A percentile compares a stretch with the other conserved stretches of the same genome.
Conservation (phyloP, 1,140 invertebrate genomes). For the Psix sp. region DNA sequence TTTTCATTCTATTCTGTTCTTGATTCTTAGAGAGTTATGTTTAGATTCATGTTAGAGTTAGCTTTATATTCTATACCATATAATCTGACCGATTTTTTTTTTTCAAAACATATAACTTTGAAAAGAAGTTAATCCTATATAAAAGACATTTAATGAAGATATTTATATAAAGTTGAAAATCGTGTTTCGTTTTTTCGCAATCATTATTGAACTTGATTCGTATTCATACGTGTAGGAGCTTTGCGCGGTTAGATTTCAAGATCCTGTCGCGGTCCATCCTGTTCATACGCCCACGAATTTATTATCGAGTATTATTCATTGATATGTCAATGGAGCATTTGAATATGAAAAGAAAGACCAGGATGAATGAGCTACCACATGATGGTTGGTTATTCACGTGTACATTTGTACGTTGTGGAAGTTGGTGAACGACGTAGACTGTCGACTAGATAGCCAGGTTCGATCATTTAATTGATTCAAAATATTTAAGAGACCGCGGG, state of each 20-base stretch:
- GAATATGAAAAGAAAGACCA: constrained; percentile 77
- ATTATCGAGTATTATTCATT: constrained; percentile 78
- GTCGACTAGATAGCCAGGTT: constrained; percentile 71
- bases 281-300: constrained; percentile 76
- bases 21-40: no score
- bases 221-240: constrained; percentile 56
- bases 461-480: constrained; percentile 77
- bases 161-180: constrained; percentile 48
- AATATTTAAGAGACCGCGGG: constrained; percentile 70
- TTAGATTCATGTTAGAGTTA: no score
- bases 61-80: no score
- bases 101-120: no score
- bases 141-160: constrained; percentile 52
- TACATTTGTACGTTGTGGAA: constrained; percentile 32
- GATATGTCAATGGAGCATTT: constrained; percentile 77
- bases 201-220: constrained; percentile 36
- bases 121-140: no score
- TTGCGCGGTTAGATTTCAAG: constrained; percentile 72
- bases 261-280: constrained; percentile 70
- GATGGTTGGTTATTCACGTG: constrained; percentile 45
- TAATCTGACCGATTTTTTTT: no score
- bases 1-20: no score
- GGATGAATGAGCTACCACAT: constrained; percentile 67
- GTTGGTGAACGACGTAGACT: constrained; percentile 23
- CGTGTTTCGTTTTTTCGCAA: constrained; percentile 40